Base-by-base conservation (phyloP, 1,140 invertebrate genomes). In the Antheraea pernyi region DNA sequence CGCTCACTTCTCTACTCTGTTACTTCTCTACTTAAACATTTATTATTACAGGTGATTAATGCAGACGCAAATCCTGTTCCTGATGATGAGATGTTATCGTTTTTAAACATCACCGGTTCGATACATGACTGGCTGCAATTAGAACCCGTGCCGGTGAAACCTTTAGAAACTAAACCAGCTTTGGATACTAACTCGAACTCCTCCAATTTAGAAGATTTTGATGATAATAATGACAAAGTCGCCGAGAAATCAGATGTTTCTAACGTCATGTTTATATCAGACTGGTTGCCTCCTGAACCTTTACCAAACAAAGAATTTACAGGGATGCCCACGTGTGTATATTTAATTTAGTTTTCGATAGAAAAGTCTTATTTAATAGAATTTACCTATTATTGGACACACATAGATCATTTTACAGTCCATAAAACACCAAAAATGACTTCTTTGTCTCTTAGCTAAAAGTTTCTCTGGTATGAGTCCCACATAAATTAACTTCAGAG, bases 251-350 rank as follows among this genome's bases (percentile, higher is more conserved):
- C 22, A 6, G 37, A 70, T 16, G 46, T 62, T 67, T 77, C 80
- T 7, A 77, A 83, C 66, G 81, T 83, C 0, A 62, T 87, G 48
- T 89, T 85, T 62, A 83, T 91, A 78, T 80, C 86, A 0, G 86
- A 91, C 65, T 92, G 89, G 90, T 68, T 89, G 18, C 85, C 86
- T 7, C 76, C 90, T 10, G 82, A 87, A 68, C 80, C 83, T 5
- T 68, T 93, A 18, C 70, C 74, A 0, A 79, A 75, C 59, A 80
- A 73, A 19, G 74, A 93, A 59, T 95, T 96, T 70, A 81, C 84
- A n/a, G 87, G 66, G 42, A 71, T 89, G 59, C 88, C 88, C 18
- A 90, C 89, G 89, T 91, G 84, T 87, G 86, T 81, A 61, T 37
- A 53, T 53, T 42, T 42, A 42, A 42, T 9, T 42, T 9, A 67